Percentiles rank a stretch among this genome's conserved stretches.
Conservation (phyloP, 1,140 invertebrate species). For the Drosophila melanica region DNA sequence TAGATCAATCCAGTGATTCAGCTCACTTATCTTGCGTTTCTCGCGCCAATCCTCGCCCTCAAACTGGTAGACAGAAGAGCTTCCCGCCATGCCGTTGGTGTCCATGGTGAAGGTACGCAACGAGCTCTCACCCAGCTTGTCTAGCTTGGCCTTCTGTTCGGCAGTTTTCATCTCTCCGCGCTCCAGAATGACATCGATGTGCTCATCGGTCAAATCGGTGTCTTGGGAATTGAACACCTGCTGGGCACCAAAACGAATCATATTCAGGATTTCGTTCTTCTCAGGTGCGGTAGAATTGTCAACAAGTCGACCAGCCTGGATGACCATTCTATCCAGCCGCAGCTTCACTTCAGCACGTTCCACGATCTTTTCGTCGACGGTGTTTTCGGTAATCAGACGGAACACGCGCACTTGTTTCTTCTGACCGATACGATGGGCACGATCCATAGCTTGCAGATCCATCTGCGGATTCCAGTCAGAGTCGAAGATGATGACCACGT, state of each 20-base stretch:
- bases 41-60: slow-evolving; percentile 95
- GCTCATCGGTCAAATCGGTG: slow-evolving; percentile 98
- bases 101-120: slow-evolving; percentile 98
- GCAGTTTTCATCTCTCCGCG: slow-evolving; percentile 96
- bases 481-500: slow-evolving; percentile 99
- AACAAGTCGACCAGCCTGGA: slow-evolving; percentile 96
- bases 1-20: slow-evolving; percentile 98
- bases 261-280: slow-evolving; percentile 99
- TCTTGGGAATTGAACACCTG: slow-evolving; percentile 99
- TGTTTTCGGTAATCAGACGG: slow-evolving; percentile 98
- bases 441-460: slow-evolving; percentile 99
- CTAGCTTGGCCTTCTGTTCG: slow-evolving; percentile 96
- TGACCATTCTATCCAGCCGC: slow-evolving; percentile 97
- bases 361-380: slow-evolving; percentile 99
- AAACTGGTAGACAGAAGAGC: slow-evolving; percentile 96
- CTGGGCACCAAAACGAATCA: slow-evolving; percentile 99
- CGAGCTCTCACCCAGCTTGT: slow-evolving; percentile 94
- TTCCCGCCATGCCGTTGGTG: slow-evolving; percentile 88
- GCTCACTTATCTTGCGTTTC: slow-evolving; percentile 93
- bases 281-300: slow-evolving; percentile 95
- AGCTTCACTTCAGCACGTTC: slow-evolving; percentile 99
- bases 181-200: slow-evolving; percentile 97
- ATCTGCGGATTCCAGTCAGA: slow-evolving; percentile 99
- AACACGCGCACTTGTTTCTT: slow-evolving; percentile 95
- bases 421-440: slow-evolving; percentile 99